Conservation (phyloP, 2,888 invertebrate species). For the Aphidius colemani region DNA sequence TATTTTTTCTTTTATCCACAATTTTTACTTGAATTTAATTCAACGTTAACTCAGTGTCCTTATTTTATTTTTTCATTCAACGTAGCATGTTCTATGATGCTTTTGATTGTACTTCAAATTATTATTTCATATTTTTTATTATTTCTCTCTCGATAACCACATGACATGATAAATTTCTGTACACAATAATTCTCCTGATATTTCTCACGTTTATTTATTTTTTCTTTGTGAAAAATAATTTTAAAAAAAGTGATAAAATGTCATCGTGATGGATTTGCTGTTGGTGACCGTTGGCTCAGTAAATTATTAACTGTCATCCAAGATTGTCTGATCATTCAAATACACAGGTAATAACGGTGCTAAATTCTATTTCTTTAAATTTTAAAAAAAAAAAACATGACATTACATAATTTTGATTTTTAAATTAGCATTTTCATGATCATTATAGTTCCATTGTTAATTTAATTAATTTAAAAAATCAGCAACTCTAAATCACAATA, state of each 20-base stretch:
- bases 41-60: neutral
- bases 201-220: constrained; percentile 8
- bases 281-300: constrained; percentile 25
- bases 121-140: constrained; percentile 8
- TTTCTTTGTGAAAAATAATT: neutral
- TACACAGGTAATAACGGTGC: constrained; percentile 24
- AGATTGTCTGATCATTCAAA: constrained; percentile 16
- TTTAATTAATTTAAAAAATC: too few relatives aligned
- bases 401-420: neutral
- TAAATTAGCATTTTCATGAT: too few relatives aligned
- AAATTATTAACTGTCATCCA: constrained; percentile 28
- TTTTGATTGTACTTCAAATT: neutral
- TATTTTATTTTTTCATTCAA: constrained; percentile 11
- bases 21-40: too few relatives aligned
- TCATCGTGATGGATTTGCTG: constrained; percentile 31
- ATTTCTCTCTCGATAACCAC: constrained; percentile 15
- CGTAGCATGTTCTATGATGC: neutral
- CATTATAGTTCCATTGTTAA: too few relatives aligned
- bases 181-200: constrained; percentile 17
- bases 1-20: too few relatives aligned
- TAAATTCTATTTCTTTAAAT: neutral
- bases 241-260: constrained; percentile 32
- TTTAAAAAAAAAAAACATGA: neutral
- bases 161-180: constrained; percentile 20
- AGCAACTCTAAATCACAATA: too few relatives aligned